A percentile compares a stretch with the other conserved stretches of the same genome.
These are phyloP conservation scores for Druceiella hillmani DNA, from an alignment of 2,888 invertebrate genomes.

Conservation along the genomic window DNA sequence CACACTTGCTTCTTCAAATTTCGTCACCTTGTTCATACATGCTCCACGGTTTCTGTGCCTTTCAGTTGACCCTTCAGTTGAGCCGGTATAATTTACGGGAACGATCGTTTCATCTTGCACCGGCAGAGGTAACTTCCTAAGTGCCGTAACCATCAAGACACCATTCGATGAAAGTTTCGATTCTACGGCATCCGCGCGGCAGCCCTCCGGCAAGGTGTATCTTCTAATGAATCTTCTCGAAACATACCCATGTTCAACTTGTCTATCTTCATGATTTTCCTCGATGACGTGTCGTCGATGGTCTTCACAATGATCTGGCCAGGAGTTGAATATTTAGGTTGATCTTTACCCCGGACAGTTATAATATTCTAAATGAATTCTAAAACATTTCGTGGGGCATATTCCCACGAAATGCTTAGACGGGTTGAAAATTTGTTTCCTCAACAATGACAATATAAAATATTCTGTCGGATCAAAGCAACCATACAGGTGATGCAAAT, in stretches of 20 bases:
- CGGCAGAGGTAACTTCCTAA: conserved; percentile 41
- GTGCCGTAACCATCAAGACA: conserved; percentile 67
- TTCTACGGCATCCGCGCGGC: conserved; percentile 63
- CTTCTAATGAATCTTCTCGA: conserved; percentile 68
- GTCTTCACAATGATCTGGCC: conserved; percentile 73
- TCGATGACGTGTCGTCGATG: conserved; percentile 62
- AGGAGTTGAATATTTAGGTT: conserved; percentile 70
- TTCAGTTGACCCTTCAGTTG: conserved; percentile 36
- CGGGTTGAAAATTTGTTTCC: conserved; percentile 27
- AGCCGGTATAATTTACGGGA: conserved; percentile 57
- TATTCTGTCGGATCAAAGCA: conserved; percentile 36
- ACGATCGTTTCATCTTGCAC: conserved; percentile 50
- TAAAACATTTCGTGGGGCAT: too few relatives aligned
- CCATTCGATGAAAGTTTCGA: conserved; percentile 75
- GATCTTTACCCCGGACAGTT: conserved; percentile 52
- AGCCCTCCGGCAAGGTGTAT: conserved; percentile 67
- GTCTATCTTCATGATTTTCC: conserved; percentile 73
- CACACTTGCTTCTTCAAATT: too few relatives aligned
- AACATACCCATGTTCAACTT: conserved; percentile 66
- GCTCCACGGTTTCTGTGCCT: too few relatives aligned
- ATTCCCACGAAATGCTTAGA: conserved; percentile 28
- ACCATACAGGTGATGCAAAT: conserved; percentile 35
- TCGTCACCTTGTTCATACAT: too few relatives aligned
- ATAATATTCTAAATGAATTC: conserved; percentile 42
- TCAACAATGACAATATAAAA: conserved; percentile 33